A percentile compares a stretch with the other conserved stretches of the same genome.
Evolutionary conservation across 2,113 vertebrate genomes (phyloP).

Genomic region (Oxyruncus cristatus): DNA sequence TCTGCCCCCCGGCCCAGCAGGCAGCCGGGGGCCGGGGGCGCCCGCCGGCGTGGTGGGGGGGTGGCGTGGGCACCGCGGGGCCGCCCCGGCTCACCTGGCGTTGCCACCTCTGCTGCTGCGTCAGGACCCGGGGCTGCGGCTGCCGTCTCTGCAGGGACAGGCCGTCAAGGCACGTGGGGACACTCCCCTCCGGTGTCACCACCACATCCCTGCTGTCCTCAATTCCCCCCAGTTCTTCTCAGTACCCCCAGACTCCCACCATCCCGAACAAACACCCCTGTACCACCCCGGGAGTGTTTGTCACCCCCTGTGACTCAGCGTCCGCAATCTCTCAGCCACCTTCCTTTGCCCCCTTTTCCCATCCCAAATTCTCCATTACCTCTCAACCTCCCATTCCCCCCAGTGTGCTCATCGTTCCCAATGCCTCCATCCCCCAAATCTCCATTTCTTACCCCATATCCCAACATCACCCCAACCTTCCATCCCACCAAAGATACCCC

Average conservation of each 20-base stretch:
- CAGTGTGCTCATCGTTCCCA: rapidly evolving
- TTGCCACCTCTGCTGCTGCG: background rate
- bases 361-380: background rate
- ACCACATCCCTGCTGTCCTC: background rate
- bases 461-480: background rate
- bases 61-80: background rate
- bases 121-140: background rate
- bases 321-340: background rate
- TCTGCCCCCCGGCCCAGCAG: slow-evolving; percentile 40
- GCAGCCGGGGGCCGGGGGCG: background rate
- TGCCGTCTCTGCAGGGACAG: background rate
- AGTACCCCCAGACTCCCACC: background rate
- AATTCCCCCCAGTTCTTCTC: background rate
- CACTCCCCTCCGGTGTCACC: background rate
- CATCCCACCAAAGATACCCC: background rate
- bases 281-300: background rate
- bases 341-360: background rate
- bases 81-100: background rate
- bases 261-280: background rate
- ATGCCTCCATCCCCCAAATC: background rate
- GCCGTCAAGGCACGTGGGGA: background rate
- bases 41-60: background rate
- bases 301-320: background rate
- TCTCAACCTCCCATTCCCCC: rapidly evolving
- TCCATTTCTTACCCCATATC: background rate